These are phyloP conservation scores for Drosophila quinaria DNA, from an alignment of 2,888 invertebrate genomes.

Conservation along the genomic window DNA sequence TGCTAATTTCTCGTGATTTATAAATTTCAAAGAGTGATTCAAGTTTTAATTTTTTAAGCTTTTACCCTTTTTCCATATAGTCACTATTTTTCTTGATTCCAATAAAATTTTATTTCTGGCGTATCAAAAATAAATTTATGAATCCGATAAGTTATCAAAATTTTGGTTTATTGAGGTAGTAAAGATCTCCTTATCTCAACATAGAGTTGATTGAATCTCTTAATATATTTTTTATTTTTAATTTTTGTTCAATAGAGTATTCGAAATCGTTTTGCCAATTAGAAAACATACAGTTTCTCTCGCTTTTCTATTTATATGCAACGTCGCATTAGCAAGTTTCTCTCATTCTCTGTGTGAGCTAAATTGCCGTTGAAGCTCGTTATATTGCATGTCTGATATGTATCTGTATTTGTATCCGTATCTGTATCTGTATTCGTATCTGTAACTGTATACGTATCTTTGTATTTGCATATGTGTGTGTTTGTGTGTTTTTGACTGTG, in stretches of 20 bases:
- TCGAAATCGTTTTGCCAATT: conserved; percentile 16
- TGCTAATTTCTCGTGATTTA: too few species aligned
- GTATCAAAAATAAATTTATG: conserved; percentile 5
- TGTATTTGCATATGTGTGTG: conserved; percentile 2
- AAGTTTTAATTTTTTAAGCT: background rate
- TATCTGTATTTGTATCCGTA: background rate
- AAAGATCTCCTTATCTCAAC: background rate
- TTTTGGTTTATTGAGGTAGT: background rate
- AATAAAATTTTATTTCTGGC: background rate
- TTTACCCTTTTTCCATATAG: background rate
- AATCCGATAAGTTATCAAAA: conserved; percentile 21
- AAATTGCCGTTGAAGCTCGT: conserved; percentile 52
- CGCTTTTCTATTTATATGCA: conserved; percentile 55
- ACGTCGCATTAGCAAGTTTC: conserved; percentile 42
- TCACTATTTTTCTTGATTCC: background rate
- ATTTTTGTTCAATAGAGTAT: conserved; percentile 29
- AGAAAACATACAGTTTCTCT: conserved; percentile 9
- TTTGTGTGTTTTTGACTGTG: conserved; percentile 7
- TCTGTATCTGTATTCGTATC: background rate
- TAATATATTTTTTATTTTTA: too few species aligned
- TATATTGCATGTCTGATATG: conserved; percentile 47
- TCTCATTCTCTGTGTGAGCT: conserved; percentile 17
- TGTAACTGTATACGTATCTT: background rate
- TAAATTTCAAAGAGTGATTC: too few species aligned
- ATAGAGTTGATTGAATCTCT: background rate